These are phyloP conservation scores for Laupala kohalensis DNA, from an alignment of 1,140 invertebrate genomes.

Conservation along the genomic window DNA sequence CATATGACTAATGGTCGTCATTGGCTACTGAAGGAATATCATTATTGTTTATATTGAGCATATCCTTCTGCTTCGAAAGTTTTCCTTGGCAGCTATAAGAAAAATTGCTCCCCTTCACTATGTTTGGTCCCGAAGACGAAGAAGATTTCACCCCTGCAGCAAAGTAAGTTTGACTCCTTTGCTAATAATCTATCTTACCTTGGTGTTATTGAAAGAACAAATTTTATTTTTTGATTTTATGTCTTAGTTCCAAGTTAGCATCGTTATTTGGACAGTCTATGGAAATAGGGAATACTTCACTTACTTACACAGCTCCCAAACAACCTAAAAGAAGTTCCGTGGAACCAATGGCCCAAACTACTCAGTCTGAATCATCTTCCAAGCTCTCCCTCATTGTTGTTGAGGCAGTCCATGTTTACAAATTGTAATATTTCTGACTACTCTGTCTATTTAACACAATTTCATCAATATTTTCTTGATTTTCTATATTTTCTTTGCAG, in stretches of 20 bases:
- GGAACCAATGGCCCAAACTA: not conserved
- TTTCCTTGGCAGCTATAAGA: not conserved
- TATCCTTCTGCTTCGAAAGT: not conserved
- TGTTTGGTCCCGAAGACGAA: conserved; percentile 15
- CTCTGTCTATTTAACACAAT: not conserved
- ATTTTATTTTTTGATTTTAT: not conserved
- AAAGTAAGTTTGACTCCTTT: conserved; percentile 14
- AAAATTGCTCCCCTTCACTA: not conserved
- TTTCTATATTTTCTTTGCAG: conserved; percentile 19
- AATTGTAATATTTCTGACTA: conserved; percentile 15
- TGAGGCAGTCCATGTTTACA: conserved; percentile 18
- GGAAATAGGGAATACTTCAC: conserved; percentile 11
- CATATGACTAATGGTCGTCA: too few relatives aligned
- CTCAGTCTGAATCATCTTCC: not conserved
- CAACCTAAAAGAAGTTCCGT: conserved; percentile 10
- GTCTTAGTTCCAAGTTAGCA: conserved; percentile 16
- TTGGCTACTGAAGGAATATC: too few relatives aligned
- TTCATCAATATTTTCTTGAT: not conserved
- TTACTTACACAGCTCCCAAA: conserved; percentile 19
- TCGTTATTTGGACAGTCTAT: conserved; percentile 14
- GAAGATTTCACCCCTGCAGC: conserved; percentile 15
- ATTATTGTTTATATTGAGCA: not conserved
- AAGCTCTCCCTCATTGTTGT: conserved; percentile 14
- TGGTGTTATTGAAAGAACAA: too few relatives aligned
- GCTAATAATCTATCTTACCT: too few relatives aligned